Evolutionary conservation across 2,797 vertebrate genomes (phyloP), one percentile per base, ranked within the genome.

Genomic region (Cichlasoma orientale): DNA sequence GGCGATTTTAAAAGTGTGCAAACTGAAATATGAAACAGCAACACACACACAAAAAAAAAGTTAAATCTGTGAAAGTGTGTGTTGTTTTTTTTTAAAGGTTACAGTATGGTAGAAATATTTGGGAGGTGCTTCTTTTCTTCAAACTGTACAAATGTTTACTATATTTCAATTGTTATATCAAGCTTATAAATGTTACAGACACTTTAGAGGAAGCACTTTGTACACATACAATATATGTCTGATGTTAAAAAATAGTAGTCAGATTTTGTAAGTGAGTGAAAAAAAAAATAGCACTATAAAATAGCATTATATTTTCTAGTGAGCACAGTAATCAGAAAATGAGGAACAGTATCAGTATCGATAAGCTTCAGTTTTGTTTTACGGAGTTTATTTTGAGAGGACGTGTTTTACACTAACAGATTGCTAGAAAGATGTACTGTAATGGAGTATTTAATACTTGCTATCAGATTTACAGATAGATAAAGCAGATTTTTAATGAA

Each of bases 121-220:
- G 14, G 36, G 71, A 68, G 83, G 70, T 83, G 73, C 57, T 87
- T 80, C 76, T 80, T 57, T 47, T 80, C 29, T 92, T 88, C n/a
- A 80, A 79, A 74, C 80, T 80, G 77, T 87, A 77, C 66, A 84
- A 77, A 82, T 91, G 89, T 94, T 93, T 91, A 92, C 86, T 75
- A 76, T 77, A 77, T 86, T 88, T 73, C 74, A 78, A 82, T 41
- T 78, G 56, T 83, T 81, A 74, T 86, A 87, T 86, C 70, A 79
- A 83, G 75, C 83, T 82, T 88, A 72, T 72, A 74, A 82, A 91
- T 91, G 83, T 93, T 82, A 86, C 83, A 86, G 89, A 93, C 88
- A 92, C 91, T 92, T 94, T 90, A 87, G 88, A 91, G 82, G 78
- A 89, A 92, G 92, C 92, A 93, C 92, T 94, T 94, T 94, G 81